Percentiles rank a stretch among this genome's conserved stretches.
phyloP scores from a whole-genome alignment of 2,797 vertebrate species.

The Etheostoma nigrum region DNA sequence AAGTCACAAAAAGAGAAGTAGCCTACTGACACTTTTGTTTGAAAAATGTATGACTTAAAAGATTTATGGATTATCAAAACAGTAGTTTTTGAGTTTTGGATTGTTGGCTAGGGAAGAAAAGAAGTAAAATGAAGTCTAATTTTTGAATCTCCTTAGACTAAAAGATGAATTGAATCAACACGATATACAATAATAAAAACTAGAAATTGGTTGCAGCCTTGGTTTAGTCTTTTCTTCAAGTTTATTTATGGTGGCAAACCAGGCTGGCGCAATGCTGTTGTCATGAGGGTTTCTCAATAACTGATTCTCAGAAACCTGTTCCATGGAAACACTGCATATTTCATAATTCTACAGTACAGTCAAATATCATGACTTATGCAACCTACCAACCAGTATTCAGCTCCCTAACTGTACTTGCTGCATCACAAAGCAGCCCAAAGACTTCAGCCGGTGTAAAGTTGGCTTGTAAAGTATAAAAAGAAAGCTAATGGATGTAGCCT shows the following conservation, averaged over 20 bases:
- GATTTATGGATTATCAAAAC: background rate
- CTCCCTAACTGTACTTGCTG: conserved; percentile 38
- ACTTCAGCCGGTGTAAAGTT: conserved; percentile 26
- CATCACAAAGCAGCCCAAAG: conserved; percentile 24
- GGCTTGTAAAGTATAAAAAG: conserved; percentile 20
- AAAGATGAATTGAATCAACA: conserved; percentile 4
- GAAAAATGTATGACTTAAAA: background rate
- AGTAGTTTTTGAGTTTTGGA: background rate
- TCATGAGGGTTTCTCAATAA: conserved; percentile 57
- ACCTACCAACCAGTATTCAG: conserved; percentile 40
- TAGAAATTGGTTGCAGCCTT: background rate
- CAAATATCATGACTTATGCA: conserved; percentile 47
- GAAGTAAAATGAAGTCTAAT: background rate
- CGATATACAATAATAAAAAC: background rate
- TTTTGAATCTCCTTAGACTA: background rate
- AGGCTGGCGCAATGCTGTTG: conserved; percentile 32
- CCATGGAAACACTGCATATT: conserved; percentile 24
- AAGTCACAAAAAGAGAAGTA: background rate
- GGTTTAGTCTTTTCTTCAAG: conserved; percentile 5
- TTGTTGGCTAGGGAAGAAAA: background rate
- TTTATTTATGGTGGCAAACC: background rate
- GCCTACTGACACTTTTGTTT: background rate
- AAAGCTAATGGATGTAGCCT: conserved; percentile 60
- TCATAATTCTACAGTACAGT: conserved; percentile 55
- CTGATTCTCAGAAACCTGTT: conserved; percentile 41